Percentiles rank a stretch among this genome's conserved stretches.
Conservation (phyloP, 1,140 invertebrate species). For the Trachelipus rathkii region DNA sequence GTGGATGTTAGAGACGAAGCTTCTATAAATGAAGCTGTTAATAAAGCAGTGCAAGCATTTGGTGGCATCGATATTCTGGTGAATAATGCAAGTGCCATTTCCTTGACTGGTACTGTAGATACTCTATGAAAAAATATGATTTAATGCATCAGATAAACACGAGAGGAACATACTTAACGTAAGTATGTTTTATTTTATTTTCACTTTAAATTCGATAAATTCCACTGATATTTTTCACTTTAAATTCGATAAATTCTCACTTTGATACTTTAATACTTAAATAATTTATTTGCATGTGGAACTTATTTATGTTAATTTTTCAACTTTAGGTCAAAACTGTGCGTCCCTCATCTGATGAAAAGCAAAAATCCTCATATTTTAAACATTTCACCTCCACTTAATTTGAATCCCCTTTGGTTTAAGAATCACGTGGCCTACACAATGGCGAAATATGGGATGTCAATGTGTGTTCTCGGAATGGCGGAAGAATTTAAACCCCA, state of each 20-base stretch:
- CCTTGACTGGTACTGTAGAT: slow-evolving; percentile 72
- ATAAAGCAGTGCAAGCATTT: slow-evolving; percentile 82
- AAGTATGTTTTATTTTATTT: slow-evolving; percentile 49
- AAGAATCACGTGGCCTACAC: slow-evolving; percentile 90
- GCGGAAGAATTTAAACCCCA: slow-evolving; percentile 76
- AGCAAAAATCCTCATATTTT: slow-evolving; percentile 91
- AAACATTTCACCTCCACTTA: slow-evolving; percentile 90
- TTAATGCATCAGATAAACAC: slow-evolving; percentile 90
- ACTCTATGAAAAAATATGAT: slow-evolving; percentile 96
- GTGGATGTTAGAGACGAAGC: slow-evolving; percentile 83
- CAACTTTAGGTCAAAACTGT: slow-evolving; percentile 75
- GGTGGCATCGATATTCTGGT: slow-evolving; percentile 93
- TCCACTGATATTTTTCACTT: background rate
- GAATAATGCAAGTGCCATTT: slow-evolving; percentile 97
- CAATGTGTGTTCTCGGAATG: slow-evolving; percentile 96
- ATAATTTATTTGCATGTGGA: too few relatives aligned
- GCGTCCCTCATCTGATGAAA: slow-evolving; percentile 82
- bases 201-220: background rate
- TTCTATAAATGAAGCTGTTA: slow-evolving; percentile 74
- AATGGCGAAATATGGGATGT: slow-evolving; percentile 99
- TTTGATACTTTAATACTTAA: too few relatives aligned
- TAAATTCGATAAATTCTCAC: background rate
- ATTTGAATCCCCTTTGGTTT: slow-evolving; percentile 88
- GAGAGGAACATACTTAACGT: slow-evolving; percentile 87
- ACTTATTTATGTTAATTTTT: background rate